These are phyloP conservation scores for Kradibia gibbosae DNA, from an alignment of 1,140 invertebrate genomes.

Conservation along the genomic window DNA sequence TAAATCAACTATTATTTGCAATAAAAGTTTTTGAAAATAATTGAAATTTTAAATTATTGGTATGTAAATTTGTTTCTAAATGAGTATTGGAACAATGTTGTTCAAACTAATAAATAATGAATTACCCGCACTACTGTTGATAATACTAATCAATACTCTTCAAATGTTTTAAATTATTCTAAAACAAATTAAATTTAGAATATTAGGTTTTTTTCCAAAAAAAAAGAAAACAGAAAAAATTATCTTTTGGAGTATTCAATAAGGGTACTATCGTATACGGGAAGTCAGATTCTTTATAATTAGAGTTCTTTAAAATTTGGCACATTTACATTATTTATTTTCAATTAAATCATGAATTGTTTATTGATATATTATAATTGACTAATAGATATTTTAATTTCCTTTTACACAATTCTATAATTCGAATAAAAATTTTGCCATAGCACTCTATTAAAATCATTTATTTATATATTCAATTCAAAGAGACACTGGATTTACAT, in stretches of 20 bases:
- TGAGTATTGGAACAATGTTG: constrained; percentile 10
- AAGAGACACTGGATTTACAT: no score
- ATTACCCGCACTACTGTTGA: constrained; percentile 22
- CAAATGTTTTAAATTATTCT: not conserved
- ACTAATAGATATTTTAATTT: no score
- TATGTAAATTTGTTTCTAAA: not conserved
- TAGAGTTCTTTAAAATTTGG: not conserved
- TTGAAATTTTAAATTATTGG: not conserved
- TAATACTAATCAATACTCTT: not conserved
- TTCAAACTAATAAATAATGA: constrained; percentile 13
- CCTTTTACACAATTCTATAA: no score
- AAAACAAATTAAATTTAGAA: not conserved
- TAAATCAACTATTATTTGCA: not conserved
- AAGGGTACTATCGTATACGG: not conserved
- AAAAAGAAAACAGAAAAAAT: not conserved
- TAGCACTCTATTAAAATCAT: no score
- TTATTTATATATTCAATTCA: no score
- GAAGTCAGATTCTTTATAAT: not conserved
- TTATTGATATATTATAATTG: no score
- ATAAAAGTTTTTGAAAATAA: not conserved
- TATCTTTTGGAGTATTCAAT: not conserved
- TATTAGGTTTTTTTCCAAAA: not conserved
- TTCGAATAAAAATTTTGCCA: no score
- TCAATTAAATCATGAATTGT: no score
- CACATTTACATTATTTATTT: not conserved